phyloP scores from a whole-genome alignment of 1,140 invertebrate genomes.

The Cotesia glomerata region DNA sequence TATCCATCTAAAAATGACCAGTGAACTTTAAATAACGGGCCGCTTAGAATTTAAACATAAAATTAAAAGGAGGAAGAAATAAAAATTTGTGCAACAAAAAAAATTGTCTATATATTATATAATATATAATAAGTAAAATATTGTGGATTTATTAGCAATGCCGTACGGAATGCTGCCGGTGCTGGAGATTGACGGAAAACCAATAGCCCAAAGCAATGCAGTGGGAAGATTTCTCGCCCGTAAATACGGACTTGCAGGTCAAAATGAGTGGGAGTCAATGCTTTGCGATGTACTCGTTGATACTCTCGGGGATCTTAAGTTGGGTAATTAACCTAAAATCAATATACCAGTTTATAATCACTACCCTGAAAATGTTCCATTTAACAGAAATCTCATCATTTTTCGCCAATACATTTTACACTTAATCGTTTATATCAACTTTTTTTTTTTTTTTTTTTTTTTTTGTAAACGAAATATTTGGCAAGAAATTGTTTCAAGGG shows the following conservation, averaged over 20 bases:
- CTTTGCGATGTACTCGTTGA: slow-evolving; percentile 70
- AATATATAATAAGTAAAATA: no score
- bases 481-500: no score
- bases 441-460: no score
- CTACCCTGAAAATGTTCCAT: background rate
- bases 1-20: no score
- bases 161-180: slow-evolving; percentile 74
- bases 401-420: no score
- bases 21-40: no score
- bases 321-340: slow-evolving; percentile 51
- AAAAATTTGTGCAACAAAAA: no score
- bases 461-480: no score
- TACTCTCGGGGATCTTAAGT: slow-evolving; percentile 66
- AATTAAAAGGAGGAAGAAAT: no score
- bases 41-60: no score
- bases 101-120: slow-evolving; percentile 14
- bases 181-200: slow-evolving; percentile 72
- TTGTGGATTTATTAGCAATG: slow-evolving; percentile 46
- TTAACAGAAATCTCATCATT: background rate
- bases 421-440: no score
- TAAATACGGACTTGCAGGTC: slow-evolving; percentile 67
- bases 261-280: slow-evolving; percentile 70
- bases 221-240: slow-evolving; percentile 72
- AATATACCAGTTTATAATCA: slow-evolving; percentile 1
- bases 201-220: slow-evolving; percentile 69